These are phyloP conservation scores for Melanophora roralis DNA, from an alignment of 2,888 invertebrate species.

Conservation along the genomic window DNA sequence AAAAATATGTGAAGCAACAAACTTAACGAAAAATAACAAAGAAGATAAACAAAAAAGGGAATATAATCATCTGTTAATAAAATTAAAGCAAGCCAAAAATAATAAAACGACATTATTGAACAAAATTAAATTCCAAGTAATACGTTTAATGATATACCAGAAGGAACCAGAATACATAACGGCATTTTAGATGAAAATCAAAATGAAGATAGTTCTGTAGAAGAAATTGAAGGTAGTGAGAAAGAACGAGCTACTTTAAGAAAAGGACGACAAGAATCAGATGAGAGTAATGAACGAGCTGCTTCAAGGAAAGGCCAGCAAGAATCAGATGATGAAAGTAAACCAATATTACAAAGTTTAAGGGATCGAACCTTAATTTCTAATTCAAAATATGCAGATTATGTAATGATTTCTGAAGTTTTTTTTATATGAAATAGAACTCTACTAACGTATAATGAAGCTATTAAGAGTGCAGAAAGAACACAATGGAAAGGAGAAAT, in stretches of 20 bases:
- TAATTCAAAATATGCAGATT: conserved; percentile 5
- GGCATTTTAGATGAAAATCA: no score
- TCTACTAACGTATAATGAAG: background rate
- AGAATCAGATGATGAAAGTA: background rate
- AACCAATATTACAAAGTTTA: background rate
- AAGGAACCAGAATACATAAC: no score
- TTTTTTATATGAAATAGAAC: background rate
- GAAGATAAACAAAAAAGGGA: background rate
- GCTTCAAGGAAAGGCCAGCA: background rate
- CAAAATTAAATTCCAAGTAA: background rate
- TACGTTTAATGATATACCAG: background rate
- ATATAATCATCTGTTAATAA: background rate
- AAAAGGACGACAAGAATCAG: background rate
- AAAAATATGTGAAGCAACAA: background rate
- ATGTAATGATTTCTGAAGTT: background rate
- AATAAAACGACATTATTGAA: background rate
- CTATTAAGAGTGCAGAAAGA: background rate
- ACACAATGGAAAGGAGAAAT: conserved; percentile 5
- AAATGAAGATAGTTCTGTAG: no score
- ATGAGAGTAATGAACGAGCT: background rate
- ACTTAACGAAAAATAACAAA: background rate
- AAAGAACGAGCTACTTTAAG: background rate
- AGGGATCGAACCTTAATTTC: background rate
- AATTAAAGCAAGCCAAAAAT: background rate
- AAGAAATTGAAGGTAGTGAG: no score